These are phyloP conservation scores for Eurystomus gularis DNA, from an alignment of 2,113 vertebrate species.

Conservation along the genomic window DNA sequence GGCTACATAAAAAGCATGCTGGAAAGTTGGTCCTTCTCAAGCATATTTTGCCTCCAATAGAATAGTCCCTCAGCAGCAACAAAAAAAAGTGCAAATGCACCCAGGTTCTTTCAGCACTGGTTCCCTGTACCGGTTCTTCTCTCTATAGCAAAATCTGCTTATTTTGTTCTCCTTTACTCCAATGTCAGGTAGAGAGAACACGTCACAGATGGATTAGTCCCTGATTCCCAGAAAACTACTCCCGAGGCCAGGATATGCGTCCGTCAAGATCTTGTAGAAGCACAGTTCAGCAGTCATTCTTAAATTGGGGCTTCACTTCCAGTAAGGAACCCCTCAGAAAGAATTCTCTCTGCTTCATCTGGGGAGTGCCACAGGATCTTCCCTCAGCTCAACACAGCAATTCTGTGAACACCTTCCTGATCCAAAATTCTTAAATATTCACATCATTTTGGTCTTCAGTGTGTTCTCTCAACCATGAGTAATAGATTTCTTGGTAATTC, in stretches of 20 bases:
- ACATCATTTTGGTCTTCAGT: neutral
- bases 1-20: neutral
- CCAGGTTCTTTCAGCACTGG: neutral
- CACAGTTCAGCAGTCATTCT: rapidly evolving
- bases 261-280: neutral
- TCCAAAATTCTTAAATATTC: neutral
- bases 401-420: neutral
- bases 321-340: neutral
- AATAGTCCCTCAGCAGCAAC: neutral
- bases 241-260: neutral
- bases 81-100: neutral
- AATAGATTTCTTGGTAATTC: neutral
- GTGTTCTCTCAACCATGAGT: neutral
- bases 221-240: neutral
- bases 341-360: neutral
- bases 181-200: neutral
- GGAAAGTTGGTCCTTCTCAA: neutral
- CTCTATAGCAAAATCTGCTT: neutral
- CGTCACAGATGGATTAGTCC: neutral
- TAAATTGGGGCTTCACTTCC: neutral
- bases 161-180: neutral
- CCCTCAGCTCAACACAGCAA: neutral
- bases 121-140: neutral
- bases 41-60: neutral
- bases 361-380: neutral